phyloP scores from a whole-genome alignment of 2,113 vertebrate genomes.

The Notothenia rossii region DNA sequence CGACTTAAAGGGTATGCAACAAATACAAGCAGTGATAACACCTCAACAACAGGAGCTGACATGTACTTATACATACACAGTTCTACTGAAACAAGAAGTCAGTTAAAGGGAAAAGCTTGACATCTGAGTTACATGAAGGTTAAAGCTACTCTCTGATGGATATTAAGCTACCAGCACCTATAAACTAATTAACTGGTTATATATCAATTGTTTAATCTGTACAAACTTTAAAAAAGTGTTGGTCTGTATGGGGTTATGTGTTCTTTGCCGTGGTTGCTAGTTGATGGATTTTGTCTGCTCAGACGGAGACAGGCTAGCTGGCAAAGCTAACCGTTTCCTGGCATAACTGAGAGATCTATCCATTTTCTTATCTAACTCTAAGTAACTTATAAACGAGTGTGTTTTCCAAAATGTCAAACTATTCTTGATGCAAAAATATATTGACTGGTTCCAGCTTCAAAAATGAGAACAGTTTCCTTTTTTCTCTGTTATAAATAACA shows the following conservation, averaged over 20 bases:
- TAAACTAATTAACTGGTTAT: neutral
- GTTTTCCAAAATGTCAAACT: no score
- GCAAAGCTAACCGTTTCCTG: slow-evolving; percentile 6
- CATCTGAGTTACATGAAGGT: neutral
- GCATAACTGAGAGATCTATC: slow-evolving; percentile 10
- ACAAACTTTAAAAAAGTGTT: neutral
- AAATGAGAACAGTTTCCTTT: neutral
- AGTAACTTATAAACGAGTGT: neutral
- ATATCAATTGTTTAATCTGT: slow-evolving; percentile 7
- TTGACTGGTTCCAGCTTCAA: neutral
- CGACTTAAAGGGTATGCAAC: slow-evolving; percentile 93
- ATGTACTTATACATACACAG: neutral
- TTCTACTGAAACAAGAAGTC: neutral
- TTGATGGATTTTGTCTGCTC: neutral
- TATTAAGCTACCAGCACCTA: neutral
- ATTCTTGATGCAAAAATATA: no score
- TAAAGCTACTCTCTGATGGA: neutral
- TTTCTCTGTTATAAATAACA: neutral
- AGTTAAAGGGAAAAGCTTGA: neutral
- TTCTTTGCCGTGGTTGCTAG: neutral
- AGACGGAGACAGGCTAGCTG: neutral
- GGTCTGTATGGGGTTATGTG: neutral
- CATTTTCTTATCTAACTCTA: slow-evolving; percentile 10
- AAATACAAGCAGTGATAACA: neutral
- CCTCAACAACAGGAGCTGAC: neutral